Evolutionary conservation across 1,140 invertebrate genomes (phyloP), one percentile per base, ranked within the genome.

Genomic region (Drosophila lini): DNA sequence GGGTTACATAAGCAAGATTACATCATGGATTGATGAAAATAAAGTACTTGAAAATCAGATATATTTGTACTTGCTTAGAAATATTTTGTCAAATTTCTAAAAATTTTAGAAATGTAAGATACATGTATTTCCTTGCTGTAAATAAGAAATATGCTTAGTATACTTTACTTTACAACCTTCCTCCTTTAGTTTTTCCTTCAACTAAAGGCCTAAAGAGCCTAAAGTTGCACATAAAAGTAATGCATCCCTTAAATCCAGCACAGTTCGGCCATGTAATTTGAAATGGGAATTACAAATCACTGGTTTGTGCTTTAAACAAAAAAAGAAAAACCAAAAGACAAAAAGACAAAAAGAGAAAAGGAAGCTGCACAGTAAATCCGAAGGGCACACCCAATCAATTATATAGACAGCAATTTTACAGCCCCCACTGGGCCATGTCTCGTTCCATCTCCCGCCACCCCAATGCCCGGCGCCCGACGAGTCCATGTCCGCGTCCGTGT

Each of bases 211-310:
- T 38, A 38, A 55, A 38, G 5, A 38, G 19, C 34, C 19, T 55
- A n/a, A 55, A 55, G 13, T 16, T 38, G 28, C 36, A 11, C 45
- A 60, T 50, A 16, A 32, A 50, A 6, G n/a, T 3, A 48, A 31
- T 52, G 15, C 45, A 36, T 45, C 19, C 15, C 41, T 74, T 50
- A 52, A 68, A 67, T 71, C 55, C 65, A 47, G 42, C 64, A 42
- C 74, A 77, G 75, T 68, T 59, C n/a, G 62, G 31, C 55, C 74
- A 68, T 82, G 65, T 86, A 86, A 86, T 86, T 86, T 75, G 82
- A 76, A 77, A 70, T 88, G 83, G 84, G 83, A 86, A 86, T 86
- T 89, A 58, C 71, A 83, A 89, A 88, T 83, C 84, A 82, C 71
- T 56, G 84, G 47, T 34, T 60, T 83, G 83, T 69, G 83, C 80